Base-by-base conservation (phyloP, 2,888 invertebrate species). In the Lithodes maja region DNA sequence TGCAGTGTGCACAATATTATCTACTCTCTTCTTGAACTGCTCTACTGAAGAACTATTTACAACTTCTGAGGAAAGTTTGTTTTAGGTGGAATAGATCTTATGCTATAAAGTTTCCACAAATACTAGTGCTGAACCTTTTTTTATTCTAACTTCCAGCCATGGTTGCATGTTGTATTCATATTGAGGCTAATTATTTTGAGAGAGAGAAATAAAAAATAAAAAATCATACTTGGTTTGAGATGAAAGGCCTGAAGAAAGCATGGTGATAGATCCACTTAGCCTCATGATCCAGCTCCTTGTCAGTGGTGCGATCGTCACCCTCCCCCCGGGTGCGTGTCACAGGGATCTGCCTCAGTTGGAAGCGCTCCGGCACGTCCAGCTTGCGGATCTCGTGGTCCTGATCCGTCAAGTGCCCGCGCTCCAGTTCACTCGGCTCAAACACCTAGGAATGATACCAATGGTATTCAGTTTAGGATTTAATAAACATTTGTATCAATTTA, bases 231-330 rank as follows among this genome's bases (percentile, higher is more conserved):
- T 98, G 97, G 91, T 96, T 95, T 0, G 98, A 97, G 1, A 98
- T 96, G 0, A 97, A 95, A 0, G 96, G 95, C 92, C 97, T 97
- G 92, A 96, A 95, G 94, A 99, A 99, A 0, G 98, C 99, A 93
- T 97, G 97, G 92, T 97, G 97, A 94, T 98, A 98, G 92, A 99
- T 99, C 99, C 99, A 99, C 93, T 98, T 97, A 0, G 99, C 97
- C 93, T 99, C 99, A 86, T 97, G 97, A 85, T 98, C 97, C 74
- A 99, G 93, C 93, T 99, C 96, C 15, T 97, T 97, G 90, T 96
- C 97, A 93, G 97, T 97, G 0, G 96, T 54, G 9, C 93, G 93
- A 71, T 94, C 94, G 79, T 94, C 94, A 9, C 86, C 89, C 54
- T 91, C 91, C 9, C 83, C 89, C 17, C 91, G 52, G 1, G 91